Conservation (phyloP, 2,113 vertebrate genomes). For the Paraplagusia blochii region DNA sequence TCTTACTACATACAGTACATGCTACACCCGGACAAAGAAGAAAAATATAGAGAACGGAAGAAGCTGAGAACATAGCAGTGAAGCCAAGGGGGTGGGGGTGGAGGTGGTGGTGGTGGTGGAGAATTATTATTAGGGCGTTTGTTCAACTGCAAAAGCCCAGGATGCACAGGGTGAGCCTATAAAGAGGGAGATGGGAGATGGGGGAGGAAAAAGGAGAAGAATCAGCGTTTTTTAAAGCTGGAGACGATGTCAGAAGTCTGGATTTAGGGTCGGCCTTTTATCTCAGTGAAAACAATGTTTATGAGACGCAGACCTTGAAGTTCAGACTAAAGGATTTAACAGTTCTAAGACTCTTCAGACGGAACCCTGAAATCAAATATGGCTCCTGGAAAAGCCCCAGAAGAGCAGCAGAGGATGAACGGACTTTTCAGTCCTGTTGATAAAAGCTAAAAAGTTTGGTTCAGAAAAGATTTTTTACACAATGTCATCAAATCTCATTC, state of each 20-base stretch:
- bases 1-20: no score
- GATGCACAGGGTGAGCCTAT: conserved; percentile 44
- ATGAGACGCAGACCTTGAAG: conserved; percentile 50
- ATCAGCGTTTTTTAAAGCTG: conserved; percentile 31
- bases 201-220: neutral
- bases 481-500: no score
- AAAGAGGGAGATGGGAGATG: conserved; percentile 34
- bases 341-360: conserved; percentile 17
- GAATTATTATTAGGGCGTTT: conserved; percentile 60
- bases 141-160: conserved; percentile 54
- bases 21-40: conserved; percentile 34
- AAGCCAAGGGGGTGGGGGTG: conserved; percentile 36
- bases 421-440: neutral
- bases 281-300: conserved; percentile 35
- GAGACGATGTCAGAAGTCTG: conserved; percentile 15
- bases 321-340: conserved; percentile 41
- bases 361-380: conserved; percentile 42
- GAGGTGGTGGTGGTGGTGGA: no score
- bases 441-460: no score
- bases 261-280: conserved; percentile 29
- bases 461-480: no score
- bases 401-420: neutral
- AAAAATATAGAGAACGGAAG: conserved; percentile 46
- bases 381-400: conserved; percentile 27
- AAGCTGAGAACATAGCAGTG: conserved; percentile 20